Percentiles rank a stretch among this genome's conserved stretches.
Evolutionary conservation across 2,113 vertebrate genomes (phyloP).

Genomic region (Sula dactylatra): DNA sequence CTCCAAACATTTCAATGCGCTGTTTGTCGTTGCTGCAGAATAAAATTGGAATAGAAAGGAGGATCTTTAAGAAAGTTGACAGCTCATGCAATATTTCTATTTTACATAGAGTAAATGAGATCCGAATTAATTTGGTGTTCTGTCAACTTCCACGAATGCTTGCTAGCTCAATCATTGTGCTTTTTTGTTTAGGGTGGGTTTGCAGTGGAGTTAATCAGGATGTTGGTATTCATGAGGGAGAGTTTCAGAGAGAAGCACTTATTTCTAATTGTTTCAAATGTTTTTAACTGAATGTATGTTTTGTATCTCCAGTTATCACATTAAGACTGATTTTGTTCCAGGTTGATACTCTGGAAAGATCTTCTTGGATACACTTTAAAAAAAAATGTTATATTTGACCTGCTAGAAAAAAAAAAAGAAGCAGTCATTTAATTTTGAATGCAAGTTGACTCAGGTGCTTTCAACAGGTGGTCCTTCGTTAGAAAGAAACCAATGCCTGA

Average conservation of each 20-base stretch:
- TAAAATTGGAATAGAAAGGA: not conserved
- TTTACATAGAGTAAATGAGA: not conserved
- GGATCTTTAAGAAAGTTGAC: not conserved
- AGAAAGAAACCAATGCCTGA: not conserved
- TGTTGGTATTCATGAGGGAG: not conserved
- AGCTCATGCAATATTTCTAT: not conserved
- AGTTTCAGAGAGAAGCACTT: not conserved
- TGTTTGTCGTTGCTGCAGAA: not conserved
- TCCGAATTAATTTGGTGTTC: not conserved
- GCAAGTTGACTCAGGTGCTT: not conserved
- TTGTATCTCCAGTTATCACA: not conserved
- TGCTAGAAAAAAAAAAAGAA: not conserved
- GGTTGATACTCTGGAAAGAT: not conserved
- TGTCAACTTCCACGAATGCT: not conserved
- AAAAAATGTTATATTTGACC: not conserved
- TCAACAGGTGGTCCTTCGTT: not conserved
- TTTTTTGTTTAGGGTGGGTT: not conserved
- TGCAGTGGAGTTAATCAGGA: not conserved
- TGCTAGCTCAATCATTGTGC: not conserved
- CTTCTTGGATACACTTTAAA: not conserved
- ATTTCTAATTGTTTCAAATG: not conserved
- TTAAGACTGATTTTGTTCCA: not conserved
- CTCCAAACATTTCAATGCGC: not conserved
- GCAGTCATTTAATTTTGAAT: rapidly evolving
- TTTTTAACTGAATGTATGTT: not conserved